Conservation (phyloP, 2,888 invertebrate genomes). For the Conchocele bisecta region DNA sequence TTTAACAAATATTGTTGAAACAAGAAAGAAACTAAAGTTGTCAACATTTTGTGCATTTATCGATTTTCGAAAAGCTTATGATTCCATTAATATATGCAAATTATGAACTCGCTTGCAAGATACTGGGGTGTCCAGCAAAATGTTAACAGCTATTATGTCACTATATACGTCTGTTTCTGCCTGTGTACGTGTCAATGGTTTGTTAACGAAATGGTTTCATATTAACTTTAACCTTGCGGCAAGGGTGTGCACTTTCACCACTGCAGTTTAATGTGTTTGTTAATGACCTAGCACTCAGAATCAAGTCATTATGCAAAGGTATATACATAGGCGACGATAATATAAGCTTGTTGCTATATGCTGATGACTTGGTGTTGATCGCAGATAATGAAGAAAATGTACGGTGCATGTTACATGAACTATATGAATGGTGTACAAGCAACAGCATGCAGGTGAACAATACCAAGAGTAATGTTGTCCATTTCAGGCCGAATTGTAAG, state of each 20-base stretch:
- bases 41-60: no score
- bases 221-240: not conserved
- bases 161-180: not conserved
- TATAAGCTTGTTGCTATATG: not conserved
- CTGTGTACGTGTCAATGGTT: not conserved
- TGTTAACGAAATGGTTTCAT: not conserved
- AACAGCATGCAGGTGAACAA: not conserved
- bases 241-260: not conserved
- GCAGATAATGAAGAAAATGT: constrained; percentile 2
- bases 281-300: not conserved
- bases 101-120: no score
- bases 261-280: not conserved
- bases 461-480: constrained; percentile 8
- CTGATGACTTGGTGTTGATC: not conserved
- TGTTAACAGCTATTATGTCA: no score
- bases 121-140: no score
- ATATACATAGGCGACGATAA: not conserved
- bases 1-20: no score
- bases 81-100: no score
- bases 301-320: not conserved
- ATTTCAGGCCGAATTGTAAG: constrained; percentile 7
- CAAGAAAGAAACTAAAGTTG: no score
- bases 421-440: no score
- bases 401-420: not conserved
- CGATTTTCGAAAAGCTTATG: no score